phyloP scores from a whole-genome alignment of 2,888 invertebrate genomes.

The Blera fallax region DNA sequence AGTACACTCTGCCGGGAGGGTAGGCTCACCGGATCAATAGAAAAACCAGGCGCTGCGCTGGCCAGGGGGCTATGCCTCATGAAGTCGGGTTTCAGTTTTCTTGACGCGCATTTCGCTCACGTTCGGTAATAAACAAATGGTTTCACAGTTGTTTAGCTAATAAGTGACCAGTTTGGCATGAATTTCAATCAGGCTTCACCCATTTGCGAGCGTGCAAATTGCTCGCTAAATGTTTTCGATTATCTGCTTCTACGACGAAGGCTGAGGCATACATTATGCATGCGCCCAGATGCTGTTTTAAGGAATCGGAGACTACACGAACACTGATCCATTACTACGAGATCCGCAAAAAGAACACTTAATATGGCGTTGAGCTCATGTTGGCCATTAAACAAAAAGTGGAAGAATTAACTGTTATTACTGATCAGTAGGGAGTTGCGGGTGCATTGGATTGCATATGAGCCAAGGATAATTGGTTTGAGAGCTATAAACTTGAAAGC shows the following conservation, averaged over 20 bases:
- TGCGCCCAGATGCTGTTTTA: constrained; percentile 28
- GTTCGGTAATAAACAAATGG: constrained; percentile 74
- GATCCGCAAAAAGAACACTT: background rate
- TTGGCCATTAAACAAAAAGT: constrained; percentile 4
- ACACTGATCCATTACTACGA: background rate
- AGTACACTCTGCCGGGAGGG: background rate
- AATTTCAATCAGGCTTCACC: constrained; percentile 74
- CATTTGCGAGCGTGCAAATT: constrained; percentile 60
- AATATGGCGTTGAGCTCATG: constrained; percentile 5
- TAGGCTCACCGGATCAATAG: constrained; percentile 13
- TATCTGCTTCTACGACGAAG: constrained; percentile 41
- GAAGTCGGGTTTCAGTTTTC: constrained; percentile 19
- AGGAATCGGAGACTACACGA: background rate
- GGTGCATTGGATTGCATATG: background rate
- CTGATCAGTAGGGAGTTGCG: constrained; percentile 1
- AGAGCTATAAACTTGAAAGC: background rate
- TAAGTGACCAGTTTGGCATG: constrained; percentile 73
- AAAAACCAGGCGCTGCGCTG: constrained; percentile 15
- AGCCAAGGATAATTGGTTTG: background rate
- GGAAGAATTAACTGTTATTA: background rate
- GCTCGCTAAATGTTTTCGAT: constrained; percentile 62
- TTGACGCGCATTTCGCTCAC: constrained; percentile 72
- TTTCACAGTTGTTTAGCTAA: constrained; percentile 74
- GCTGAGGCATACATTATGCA: constrained; percentile 38
- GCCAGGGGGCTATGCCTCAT: constrained; percentile 30